Conservation (phyloP, 2,113 vertebrate genomes). For the Oreocharis arfaki region DNA sequence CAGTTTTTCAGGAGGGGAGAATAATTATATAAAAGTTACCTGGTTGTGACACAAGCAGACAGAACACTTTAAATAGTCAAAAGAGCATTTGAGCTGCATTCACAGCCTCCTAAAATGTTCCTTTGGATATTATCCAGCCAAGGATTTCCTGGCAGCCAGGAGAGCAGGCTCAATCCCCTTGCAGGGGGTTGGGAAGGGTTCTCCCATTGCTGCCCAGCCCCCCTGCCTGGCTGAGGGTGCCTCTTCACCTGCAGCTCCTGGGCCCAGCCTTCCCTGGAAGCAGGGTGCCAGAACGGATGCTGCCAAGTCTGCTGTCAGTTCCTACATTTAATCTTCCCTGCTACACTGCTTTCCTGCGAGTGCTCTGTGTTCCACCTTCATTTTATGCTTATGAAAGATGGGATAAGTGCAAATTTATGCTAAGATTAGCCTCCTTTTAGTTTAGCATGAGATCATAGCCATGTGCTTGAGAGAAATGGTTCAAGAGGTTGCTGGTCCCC, state of each 20-base stretch:
- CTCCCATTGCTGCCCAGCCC: neutral
- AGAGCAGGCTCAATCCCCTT: neutral
- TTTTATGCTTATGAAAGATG: slow-evolving; percentile 61
- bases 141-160: neutral
- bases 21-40: neutral
- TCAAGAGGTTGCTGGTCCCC: slow-evolving; percentile 22
- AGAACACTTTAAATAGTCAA: neutral
- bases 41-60: neutral
- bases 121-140: neutral
- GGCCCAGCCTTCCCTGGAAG: neutral
- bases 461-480: neutral
- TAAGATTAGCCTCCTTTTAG: slow-evolving; percentile 61
- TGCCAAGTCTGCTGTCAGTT: slow-evolving; percentile 42
- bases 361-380: slow-evolving; percentile 35
- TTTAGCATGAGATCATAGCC: slow-evolving; percentile 46
- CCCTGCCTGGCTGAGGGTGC: neutral
- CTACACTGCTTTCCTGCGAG: neutral
- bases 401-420: slow-evolving; percentile 66
- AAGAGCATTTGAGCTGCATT: neutral
- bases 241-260: neutral
- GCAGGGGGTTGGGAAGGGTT: neutral
- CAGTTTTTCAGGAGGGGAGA: neutral
- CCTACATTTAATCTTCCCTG: slow-evolving; percentile 35
- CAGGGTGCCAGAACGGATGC: neutral
- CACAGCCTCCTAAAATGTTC: neutral